phyloP scores from a whole-genome alignment of 1,140 invertebrate genomes.

The Acyrthosiphon pisum region DNA sequence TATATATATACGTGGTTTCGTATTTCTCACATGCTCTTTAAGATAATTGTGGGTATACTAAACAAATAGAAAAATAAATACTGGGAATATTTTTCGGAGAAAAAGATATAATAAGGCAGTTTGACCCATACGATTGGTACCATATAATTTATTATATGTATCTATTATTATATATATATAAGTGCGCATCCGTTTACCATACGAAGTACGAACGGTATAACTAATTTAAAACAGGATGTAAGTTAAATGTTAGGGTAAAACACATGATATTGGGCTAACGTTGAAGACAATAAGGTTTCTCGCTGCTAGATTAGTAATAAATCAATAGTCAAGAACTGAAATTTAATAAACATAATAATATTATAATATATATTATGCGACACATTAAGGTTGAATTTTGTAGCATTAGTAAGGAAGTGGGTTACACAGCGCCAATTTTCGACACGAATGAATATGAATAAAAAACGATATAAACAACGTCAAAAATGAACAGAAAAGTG shows the following conservation, averaged over 20 bases:
- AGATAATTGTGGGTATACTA: neutral
- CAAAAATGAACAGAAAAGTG: slow-evolving; percentile 20
- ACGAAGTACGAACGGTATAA: neutral
- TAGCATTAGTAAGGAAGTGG: neutral
- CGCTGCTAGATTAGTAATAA: neutral
- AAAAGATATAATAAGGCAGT: neutral
- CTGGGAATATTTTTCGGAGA: neutral
- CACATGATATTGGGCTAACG: neutral
- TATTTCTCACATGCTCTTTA: neutral
- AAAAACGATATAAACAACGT: neutral
- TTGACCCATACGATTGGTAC: neutral
- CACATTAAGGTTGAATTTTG: neutral
- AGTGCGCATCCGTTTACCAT: neutral
- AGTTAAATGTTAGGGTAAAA: slow-evolving; percentile 7
- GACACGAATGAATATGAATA: neutral
- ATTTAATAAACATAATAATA: neutral
- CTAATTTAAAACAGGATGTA: slow-evolving; percentile 16
- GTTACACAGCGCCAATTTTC: neutral
- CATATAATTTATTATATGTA: neutral
- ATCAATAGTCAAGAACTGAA: neutral
- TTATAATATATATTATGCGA: neutral
- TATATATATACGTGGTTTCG: neutral
- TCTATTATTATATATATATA: neutral
- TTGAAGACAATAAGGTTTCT: slow-evolving; percentile 3
- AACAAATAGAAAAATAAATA: neutral